Evolutionary conservation across 2,888 invertebrate species (phyloP).

Genomic region (Noctua janthe): DNA sequence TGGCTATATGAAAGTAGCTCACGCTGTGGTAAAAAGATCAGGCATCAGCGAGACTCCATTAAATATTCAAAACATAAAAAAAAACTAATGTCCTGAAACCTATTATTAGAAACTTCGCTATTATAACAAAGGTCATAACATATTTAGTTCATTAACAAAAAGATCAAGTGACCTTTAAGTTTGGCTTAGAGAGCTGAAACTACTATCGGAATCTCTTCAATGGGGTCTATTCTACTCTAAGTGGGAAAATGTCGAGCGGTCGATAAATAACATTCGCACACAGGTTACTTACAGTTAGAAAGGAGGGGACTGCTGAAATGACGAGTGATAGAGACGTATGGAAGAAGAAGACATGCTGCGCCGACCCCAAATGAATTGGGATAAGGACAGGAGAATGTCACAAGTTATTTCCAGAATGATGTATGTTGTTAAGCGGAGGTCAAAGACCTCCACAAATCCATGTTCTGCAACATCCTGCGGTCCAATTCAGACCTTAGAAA

Average conservation of each 20-base stretch:
- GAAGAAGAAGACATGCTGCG: too few species aligned
- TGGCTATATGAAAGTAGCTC: background rate
- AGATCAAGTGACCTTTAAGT: slow-evolving; percentile 48
- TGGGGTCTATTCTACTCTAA: slow-evolving; percentile 36
- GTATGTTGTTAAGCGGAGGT: background rate
- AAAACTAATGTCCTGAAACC: background rate
- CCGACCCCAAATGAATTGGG: too few species aligned
- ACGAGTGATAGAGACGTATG: too few species aligned
- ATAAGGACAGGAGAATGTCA: too few species aligned
- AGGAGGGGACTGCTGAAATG: too few species aligned
- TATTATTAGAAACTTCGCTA: background rate
- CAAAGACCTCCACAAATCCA: background rate
- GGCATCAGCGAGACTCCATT: background rate
- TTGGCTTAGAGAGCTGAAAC: slow-evolving; percentile 45
- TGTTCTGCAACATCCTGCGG: background rate
- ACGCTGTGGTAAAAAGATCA: background rate
- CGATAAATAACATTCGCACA: slow-evolving; percentile 3
- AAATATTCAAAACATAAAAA: background rate
- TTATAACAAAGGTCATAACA: slow-evolving; percentile 42
- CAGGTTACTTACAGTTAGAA: background rate
- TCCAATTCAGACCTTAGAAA: background rate
- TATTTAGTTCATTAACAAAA: slow-evolving; percentile 48
- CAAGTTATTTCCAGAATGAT: too few species aligned
- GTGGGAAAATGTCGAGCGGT: slow-evolving; percentile 12
- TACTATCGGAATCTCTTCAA: slow-evolving; percentile 33